Percentiles rank a stretch among this genome's conserved stretches.
Conservation (phyloP, 2,113 vertebrate genomes). For the Scomber colias region DNA sequence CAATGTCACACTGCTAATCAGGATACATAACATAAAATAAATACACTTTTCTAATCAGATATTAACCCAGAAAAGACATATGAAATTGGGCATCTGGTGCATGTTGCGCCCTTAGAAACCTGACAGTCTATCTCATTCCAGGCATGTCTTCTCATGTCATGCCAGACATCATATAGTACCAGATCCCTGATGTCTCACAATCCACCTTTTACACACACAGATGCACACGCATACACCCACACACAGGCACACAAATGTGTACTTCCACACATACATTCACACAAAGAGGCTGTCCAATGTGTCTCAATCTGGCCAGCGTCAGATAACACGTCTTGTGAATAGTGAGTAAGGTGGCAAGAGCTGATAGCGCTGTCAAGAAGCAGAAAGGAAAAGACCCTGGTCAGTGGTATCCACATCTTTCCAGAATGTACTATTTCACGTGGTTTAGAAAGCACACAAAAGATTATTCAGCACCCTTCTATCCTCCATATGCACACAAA, state of each 20-base stretch:
- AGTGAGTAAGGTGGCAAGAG: constrained; percentile 60
- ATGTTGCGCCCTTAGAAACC: neutral
- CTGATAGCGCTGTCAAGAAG: constrained; percentile 58
- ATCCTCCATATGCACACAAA: constrained; percentile 47
- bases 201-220: constrained; percentile 54
- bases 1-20: constrained; percentile 46
- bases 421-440: constrained; percentile 40
- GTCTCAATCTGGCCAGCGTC: constrained; percentile 70
- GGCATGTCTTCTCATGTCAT: constrained; percentile 53
- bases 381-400: constrained; percentile 46
- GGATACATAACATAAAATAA: constrained; percentile 26
- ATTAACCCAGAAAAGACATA: constrained; percentile 23
- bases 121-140: constrained; percentile 51
- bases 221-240: constrained; percentile 27
- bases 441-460: constrained; percentile 48
- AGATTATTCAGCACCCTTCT: constrained; percentile 41
- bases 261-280: constrained; percentile 40
- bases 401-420: constrained; percentile 44
- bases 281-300: constrained; percentile 60
- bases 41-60: constrained; percentile 15
- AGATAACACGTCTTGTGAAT: constrained; percentile 69
- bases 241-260: constrained; percentile 22
- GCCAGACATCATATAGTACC: constrained; percentile 56
- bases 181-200: constrained; percentile 54
- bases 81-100: neutral